Evolutionary conservation across 2,113 vertebrate genomes (phyloP).

Genomic region (Calyptomena viridis): DNA sequence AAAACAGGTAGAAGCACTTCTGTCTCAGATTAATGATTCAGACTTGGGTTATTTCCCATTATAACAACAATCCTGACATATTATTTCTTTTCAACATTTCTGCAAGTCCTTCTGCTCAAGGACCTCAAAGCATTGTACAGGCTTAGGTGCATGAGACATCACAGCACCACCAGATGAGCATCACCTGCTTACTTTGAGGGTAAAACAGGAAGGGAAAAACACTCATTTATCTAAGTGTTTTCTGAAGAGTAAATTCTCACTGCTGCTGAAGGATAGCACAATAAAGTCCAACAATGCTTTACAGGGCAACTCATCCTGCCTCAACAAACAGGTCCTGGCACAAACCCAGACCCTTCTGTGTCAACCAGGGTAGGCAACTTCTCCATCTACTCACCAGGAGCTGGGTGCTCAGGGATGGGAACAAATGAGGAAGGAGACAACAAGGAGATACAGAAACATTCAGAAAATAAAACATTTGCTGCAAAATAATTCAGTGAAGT

Average conservation of each 20-base stretch:
- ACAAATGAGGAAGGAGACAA: background rate
- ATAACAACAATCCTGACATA: no score
- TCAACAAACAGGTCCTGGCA: background rate
- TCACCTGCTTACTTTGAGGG: fast-evolving
- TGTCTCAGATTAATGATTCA: background rate
- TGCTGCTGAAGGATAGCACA: background rate
- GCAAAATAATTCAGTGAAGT: background rate
- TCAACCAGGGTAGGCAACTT: background rate
- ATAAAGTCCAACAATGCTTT: background rate
- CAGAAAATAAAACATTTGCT: background rate
- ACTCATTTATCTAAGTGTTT: background rate
- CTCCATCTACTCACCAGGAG: background rate
- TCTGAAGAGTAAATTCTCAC: background rate
- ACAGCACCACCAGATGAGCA: background rate
- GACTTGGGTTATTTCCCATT: background rate
- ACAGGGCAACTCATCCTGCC: background rate
- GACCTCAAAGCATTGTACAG: background rate
- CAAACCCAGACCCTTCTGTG: background rate
- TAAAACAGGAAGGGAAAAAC: no score
- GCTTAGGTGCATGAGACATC: no score
- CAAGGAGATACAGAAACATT: background rate
- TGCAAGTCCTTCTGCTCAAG: background rate
- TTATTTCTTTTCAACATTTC: background rate
- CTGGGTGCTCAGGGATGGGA: background rate
- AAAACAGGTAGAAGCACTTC: background rate